These are phyloP conservation scores for Callimico goeldii DNA, from an alignment of 2,797 vertebrate genomes.

Conservation along the genomic window DNA sequence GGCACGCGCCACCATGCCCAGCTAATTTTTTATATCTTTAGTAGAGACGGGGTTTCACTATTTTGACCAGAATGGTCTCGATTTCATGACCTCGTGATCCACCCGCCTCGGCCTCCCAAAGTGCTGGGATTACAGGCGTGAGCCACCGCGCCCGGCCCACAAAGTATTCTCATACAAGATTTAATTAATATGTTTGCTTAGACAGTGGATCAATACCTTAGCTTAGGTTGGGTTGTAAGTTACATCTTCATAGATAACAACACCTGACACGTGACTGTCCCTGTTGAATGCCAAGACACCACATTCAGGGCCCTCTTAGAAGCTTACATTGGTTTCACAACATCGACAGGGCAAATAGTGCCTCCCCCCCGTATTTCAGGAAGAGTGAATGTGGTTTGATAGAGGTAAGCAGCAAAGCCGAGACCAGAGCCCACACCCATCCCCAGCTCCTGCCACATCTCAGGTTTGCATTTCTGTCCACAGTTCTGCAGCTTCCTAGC, in stretches of 20 bases:
- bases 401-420: not conserved
- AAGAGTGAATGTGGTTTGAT: not conserved
- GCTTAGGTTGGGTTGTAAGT: not conserved
- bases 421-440: not conserved
- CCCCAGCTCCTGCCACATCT: not conserved
- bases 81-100: no score
- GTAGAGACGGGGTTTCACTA: no score
- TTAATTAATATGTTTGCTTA: not conserved
- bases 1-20: no score
- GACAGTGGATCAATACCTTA: not conserved
- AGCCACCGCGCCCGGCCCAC: not conserved
- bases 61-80: no score
- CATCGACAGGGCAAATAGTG: accelerated
- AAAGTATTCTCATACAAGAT: not conserved
- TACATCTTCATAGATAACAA: not conserved
- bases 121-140: no score
- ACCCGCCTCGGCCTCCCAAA: no score
- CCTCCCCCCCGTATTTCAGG: accelerated
- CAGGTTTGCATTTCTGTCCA: not conserved
- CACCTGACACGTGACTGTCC: not conserved
- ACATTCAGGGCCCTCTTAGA: not conserved
- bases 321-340: not conserved
- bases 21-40: no score
- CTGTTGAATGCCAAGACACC: not conserved
- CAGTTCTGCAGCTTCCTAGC: not conserved